phyloP scores from a whole-genome alignment of 2,797 vertebrate genomes.

The Tiaroga cobitis region DNA sequence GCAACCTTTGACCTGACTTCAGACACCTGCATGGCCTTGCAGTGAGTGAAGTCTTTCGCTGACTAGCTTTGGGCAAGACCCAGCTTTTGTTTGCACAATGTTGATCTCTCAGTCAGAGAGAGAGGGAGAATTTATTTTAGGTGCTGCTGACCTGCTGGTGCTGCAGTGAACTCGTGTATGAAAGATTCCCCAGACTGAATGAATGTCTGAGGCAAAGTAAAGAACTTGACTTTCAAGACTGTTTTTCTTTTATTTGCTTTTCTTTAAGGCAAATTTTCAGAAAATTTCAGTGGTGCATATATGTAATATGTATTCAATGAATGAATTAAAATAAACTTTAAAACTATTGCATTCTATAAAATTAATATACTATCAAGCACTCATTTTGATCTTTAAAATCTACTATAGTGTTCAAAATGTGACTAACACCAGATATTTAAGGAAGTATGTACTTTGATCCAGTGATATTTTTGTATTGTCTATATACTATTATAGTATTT shows the following conservation, averaged over 20 bases:
- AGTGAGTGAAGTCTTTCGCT: constrained; percentile 50
- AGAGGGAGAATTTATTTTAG: constrained; percentile 67
- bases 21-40: constrained; percentile 52
- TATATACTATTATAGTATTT: neutral
- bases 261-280: neutral
- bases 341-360: neutral
- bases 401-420: neutral
- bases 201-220: constrained; percentile 13
- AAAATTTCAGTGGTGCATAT: neutral
- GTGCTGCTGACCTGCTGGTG: constrained; percentile 70
- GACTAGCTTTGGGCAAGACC: constrained; percentile 64
- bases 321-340: neutral
- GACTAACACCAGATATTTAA: neutral
- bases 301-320: neutral
- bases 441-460: neutral
- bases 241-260: neutral
- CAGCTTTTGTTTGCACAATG: constrained; percentile 65
- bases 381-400: neutral
- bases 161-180: constrained; percentile 28
- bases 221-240: constrained; percentile 55
- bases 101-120: constrained; percentile 73
- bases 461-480: neutral
- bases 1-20: constrained; percentile 46
- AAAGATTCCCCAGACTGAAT: constrained; percentile 31
- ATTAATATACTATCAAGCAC: neutral